phyloP scores from a whole-genome alignment of 2,113 vertebrate genomes.

The Tricholaema leucomelas region DNA sequence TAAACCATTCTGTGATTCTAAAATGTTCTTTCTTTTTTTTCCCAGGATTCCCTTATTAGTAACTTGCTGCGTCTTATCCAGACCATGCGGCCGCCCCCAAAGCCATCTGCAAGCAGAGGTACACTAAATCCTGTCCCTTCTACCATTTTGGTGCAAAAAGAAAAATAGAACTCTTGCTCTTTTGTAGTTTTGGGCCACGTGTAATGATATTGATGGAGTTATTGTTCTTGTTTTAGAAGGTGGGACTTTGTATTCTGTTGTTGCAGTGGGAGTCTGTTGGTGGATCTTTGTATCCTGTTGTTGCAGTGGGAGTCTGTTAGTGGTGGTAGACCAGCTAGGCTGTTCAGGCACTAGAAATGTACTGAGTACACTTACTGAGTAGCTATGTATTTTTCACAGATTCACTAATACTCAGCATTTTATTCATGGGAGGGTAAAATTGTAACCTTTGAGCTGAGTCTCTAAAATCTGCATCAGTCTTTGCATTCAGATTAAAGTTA shows the following conservation, averaged over 20 bases:
- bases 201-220: neutral
- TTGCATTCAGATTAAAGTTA: neutral
- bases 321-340: neutral
- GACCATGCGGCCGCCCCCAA: conserved; percentile 91
- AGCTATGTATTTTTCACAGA: neutral
- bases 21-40: rapidly evolving
- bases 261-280: neutral
- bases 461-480: neutral
- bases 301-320: neutral
- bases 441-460: neutral
- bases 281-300: neutral
- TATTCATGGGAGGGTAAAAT: rapidly evolving
- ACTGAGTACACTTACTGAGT: rapidly evolving
- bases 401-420: neutral
- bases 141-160: neutral
- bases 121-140: neutral
- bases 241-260: neutral
- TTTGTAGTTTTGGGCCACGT: neutral
- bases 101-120: conserved; percentile 86
- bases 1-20: too few species aligned
- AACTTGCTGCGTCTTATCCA: conserved; percentile 96
- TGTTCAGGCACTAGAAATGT: neutral
- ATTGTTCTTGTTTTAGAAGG: neutral
- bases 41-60: conserved; percentile 91
- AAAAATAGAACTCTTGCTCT: neutral